These are phyloP conservation scores for Sphaeramia orbicularis DNA, from an alignment of 2,797 vertebrate species.

Conservation along the genomic window DNA sequence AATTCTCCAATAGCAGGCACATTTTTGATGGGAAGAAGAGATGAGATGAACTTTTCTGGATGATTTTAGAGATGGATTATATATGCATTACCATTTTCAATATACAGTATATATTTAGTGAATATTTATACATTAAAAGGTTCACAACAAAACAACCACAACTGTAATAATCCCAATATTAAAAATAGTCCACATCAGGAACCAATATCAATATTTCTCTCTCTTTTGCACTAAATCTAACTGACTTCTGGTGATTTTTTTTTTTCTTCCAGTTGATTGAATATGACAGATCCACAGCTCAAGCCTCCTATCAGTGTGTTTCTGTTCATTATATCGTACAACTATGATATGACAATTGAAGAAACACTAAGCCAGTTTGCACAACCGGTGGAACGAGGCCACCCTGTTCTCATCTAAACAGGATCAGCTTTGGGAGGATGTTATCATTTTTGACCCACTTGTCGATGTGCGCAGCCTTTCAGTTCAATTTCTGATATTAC, in stretches of 20 bases:
- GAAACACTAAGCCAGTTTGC: conserved; percentile 61
- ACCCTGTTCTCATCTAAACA: conserved; percentile 54
- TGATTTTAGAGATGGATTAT: too few relatives aligned
- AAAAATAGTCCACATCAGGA: too few relatives aligned
- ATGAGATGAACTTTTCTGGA: too few relatives aligned
- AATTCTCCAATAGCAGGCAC: too few relatives aligned
- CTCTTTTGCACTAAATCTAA: neutral
- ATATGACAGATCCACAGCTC: conserved; percentile 5
- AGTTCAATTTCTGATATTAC: conserved; percentile 69
- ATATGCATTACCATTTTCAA: too few relatives aligned
- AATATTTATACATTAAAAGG: too few relatives aligned
- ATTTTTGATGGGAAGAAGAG: too few relatives aligned
- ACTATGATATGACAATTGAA: conserved; percentile 39
- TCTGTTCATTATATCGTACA: conserved; percentile 11
- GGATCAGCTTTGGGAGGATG: conserved; percentile 65
- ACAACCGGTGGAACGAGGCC: conserved; percentile 57
- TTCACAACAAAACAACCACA: too few relatives aligned
- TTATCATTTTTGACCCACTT: conserved; percentile 76
- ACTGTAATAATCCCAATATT: too few relatives aligned
- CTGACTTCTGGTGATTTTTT: neutral
- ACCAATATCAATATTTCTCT: too few relatives aligned
- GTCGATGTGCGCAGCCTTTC: conserved; percentile 29
- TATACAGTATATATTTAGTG: too few relatives aligned
- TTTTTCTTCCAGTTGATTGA: too few relatives aligned
- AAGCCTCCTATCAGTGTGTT: neutral